Base-by-base conservation (phyloP, 2,113 vertebrate species). In the Elaphurus davidianus region DNA sequence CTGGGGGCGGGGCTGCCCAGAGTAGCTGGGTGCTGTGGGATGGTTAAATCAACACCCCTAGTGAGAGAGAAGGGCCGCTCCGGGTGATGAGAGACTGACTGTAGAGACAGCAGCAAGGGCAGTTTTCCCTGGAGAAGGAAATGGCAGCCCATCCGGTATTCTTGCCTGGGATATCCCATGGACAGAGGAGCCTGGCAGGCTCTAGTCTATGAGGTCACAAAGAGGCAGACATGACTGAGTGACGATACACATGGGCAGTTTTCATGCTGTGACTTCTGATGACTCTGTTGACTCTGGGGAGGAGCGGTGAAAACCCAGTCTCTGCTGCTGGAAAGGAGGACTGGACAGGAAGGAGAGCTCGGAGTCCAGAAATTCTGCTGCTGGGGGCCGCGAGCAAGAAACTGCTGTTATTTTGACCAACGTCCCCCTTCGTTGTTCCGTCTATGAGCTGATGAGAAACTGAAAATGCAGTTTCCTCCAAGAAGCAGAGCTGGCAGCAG, bases 401-500 rank as follows among this genome's bases (percentile, higher is more conserved):
- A 64, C 30, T 82, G 92, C 55, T 79, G 74, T 87, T 67, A 21
- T 92, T 93, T 76, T 64, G 81, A 95, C 74, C 81, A 82, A 25
- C 12, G 71, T 36, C 64, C 33, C 33, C 17, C 27, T 85, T 81
- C 0, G 0, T 30, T 60, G 36, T 33, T 36, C 47, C 33, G 27
- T 27, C 19, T 3, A 52, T 27, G 90, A 81, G 74, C 55, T 50
- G 78, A 45, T 28, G 83, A 93, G 57, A 43, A 60, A 60, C 54
- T 79, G 74, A 85, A 87, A 79, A 87, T 21, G 30, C 54, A 43
- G 55, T 71, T 83, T 45, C 12, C 54, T 86, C 87, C 90, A 81
- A 36, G 6, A 36, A 91, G 52, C 74, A 95, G 81, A 92, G 64
- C 59, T 93, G 93, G 95, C 78, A 81, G 93, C 76, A 85, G 67